Conservation (phyloP, 2,113 vertebrate species). For the Prietella phreatophila region DNA sequence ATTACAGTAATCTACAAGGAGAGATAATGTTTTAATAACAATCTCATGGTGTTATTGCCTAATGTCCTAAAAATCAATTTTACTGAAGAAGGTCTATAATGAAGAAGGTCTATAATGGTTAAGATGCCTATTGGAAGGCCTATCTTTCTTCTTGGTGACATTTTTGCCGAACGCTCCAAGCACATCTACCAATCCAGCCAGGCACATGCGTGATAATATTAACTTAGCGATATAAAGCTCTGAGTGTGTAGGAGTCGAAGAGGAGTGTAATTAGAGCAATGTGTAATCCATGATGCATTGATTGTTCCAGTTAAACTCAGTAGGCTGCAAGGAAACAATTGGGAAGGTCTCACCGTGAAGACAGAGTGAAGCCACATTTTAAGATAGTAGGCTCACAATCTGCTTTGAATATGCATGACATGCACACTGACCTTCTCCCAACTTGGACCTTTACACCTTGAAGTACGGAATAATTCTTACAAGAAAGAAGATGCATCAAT, state of each 20-base stretch:
- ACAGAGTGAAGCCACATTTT: not conserved
- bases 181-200: constrained; percentile 22
- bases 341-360: not conserved
- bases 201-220: constrained; percentile 9
- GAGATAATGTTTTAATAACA: constrained; percentile 23
- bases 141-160: not conserved
- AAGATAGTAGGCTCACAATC: not conserved
- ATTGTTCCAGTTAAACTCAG: constrained; percentile 23
- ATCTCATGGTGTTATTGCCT: not conserved
- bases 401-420: not conserved
- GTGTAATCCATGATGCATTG: not conserved
- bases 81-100: not conserved
- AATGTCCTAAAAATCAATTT: not conserved
- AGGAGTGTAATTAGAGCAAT: constrained; percentile 16
- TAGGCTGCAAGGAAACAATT: constrained; percentile 4
- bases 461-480: not conserved
- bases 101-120: constrained; percentile 20
- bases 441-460: not conserved
- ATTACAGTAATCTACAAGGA: not conserved
- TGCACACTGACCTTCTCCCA: not conserved
- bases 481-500: not conserved
- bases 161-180: constrained; percentile 14
- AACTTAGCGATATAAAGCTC: not conserved
- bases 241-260: constrained; percentile 19
- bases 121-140: not conserved